Evolutionary conservation across 2,888 invertebrate species (phyloP).

Genomic region (Rhaphigaster nebulosa): DNA sequence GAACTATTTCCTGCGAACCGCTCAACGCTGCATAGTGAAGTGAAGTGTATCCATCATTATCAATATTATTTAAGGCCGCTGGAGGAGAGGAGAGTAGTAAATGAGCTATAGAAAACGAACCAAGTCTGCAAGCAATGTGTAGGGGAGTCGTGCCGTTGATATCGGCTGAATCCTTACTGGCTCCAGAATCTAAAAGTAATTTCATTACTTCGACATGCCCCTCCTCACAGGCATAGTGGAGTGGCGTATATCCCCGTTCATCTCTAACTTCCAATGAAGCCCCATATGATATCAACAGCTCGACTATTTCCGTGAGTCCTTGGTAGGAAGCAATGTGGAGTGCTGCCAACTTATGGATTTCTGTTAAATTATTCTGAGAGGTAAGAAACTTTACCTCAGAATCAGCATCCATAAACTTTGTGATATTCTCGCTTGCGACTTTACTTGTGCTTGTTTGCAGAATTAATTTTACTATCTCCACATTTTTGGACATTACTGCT

Average conservation of each 20-base stretch:
- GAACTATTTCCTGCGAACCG: background rate
- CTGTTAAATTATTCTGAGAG: too few relatives aligned
- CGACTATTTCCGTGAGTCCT: background rate
- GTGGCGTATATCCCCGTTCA: background rate
- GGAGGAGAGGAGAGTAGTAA: background rate
- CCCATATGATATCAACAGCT: background rate
- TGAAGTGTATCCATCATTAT: background rate
- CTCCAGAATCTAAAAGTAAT: background rate
- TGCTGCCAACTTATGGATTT: background rate
- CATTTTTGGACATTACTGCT: background rate
- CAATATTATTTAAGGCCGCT: background rate
- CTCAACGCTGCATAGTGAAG: background rate
- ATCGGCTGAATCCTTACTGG: background rate
- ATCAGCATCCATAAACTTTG: background rate
- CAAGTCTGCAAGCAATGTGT: background rate
- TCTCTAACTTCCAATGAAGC: background rate
- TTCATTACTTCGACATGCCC: background rate
- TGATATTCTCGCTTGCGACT: background rate
- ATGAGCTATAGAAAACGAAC: background rate
- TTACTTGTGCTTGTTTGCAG: background rate
- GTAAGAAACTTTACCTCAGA: background rate
- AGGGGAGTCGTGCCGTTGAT: background rate
- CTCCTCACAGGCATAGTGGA: conserved; percentile 11
- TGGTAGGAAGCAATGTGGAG: background rate
- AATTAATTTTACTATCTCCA: background rate